Conservation (phyloP, 2,797 vertebrate species). For the Botia almorhae region DNA sequence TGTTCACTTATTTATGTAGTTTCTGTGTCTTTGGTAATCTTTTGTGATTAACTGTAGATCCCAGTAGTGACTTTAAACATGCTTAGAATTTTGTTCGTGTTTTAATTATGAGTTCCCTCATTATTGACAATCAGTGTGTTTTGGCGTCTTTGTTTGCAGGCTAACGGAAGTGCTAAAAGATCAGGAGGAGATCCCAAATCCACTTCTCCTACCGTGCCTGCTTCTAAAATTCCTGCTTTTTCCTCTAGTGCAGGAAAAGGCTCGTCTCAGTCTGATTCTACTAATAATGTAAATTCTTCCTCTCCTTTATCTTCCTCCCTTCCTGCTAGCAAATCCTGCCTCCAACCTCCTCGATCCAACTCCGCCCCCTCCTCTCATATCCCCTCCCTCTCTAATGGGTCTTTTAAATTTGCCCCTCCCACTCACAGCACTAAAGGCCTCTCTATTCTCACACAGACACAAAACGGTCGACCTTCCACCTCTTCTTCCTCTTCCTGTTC, state of each 20-base stretch:
- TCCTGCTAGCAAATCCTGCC: slow-evolving; percentile 86
- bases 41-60: slow-evolving; percentile 76
- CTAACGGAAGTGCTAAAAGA: slow-evolving; percentile 99
- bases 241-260: slow-evolving; percentile 95
- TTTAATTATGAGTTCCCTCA: slow-evolving; percentile 78
- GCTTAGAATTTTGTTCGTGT: slow-evolving; percentile 43
- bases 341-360: slow-evolving; percentile 73
- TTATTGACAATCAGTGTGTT: slow-evolving; percentile 77
- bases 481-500: slow-evolving; percentile 81
- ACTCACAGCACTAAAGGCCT: slow-evolving; percentile 90
- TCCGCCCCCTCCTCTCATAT: slow-evolving; percentile 85
- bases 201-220: slow-evolving; percentile 92
- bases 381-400: slow-evolving; percentile 93
- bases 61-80: slow-evolving; percentile 72
- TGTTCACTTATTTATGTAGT: slow-evolving; percentile 69
- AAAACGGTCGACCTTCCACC: slow-evolving; percentile 88
- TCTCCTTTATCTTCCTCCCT: slow-evolving; percentile 75
- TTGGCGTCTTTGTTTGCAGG: slow-evolving; percentile 98
- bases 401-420: slow-evolving; percentile 87
- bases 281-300: slow-evolving; percentile 84
- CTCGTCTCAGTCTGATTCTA: slow-evolving; percentile 88
- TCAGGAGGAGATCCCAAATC: slow-evolving; percentile 99
- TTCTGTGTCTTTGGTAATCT: slow-evolving; percentile 73
- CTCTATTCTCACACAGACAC: slow-evolving; percentile 90
- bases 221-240: slow-evolving; percentile 99